These are phyloP conservation scores for Charaxes varanes DNA, from an alignment of 1,140 invertebrate species.

Conservation along the genomic window DNA sequence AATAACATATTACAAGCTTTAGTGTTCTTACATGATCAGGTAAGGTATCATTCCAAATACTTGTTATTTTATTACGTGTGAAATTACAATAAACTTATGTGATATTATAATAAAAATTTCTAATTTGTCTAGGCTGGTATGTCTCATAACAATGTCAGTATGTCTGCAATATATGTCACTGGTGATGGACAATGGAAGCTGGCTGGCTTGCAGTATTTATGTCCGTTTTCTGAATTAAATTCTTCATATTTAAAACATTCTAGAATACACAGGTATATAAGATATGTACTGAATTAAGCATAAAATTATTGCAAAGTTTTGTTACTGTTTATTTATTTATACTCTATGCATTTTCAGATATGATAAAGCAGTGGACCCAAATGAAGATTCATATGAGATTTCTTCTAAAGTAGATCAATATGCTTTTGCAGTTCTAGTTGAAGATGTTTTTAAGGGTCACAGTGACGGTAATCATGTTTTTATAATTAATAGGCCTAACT, in stretches of 20 bases:
- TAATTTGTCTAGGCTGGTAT: constrained; percentile 74
- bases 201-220: constrained; percentile 86
- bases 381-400: constrained; percentile 77
- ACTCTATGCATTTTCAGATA: constrained; percentile 70
- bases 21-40: constrained; percentile 86
- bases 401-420: constrained; percentile 82
- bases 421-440: constrained; percentile 86
- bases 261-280: constrained; percentile 71
- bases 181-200: constrained; percentile 88
- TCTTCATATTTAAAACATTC: constrained; percentile 80
- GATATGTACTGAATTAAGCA: too few species aligned
- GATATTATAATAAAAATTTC: not conserved
- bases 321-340: not conserved
- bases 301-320: too few species aligned
- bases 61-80: constrained; percentile 7
- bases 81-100: not conserved
- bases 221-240: constrained; percentile 80
- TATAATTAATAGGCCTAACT: too few species aligned
- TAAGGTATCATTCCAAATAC: constrained; percentile 32
- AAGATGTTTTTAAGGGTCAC: constrained; percentile 80
- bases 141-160: constrained; percentile 88
- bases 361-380: constrained; percentile 80
- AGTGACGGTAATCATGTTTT: constrained; percentile 77
- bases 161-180: constrained; percentile 86
- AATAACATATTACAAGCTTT: constrained; percentile 84